Evolutionary conservation across 1,140 invertebrate species (phyloP), one percentile per base, ranked within the genome.

Genomic region (Rhagoletis zephyria): DNA sequence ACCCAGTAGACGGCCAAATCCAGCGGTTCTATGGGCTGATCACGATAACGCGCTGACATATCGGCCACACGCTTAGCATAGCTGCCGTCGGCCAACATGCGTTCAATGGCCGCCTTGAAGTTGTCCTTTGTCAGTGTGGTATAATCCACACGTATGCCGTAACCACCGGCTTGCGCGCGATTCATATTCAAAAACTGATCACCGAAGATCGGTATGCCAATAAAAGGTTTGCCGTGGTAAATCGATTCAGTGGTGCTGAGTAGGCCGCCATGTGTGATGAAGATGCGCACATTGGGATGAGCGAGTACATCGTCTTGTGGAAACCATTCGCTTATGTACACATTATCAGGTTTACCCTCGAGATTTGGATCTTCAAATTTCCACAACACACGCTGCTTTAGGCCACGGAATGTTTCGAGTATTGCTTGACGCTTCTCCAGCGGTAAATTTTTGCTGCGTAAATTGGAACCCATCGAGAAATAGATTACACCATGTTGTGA

Each of bases 231-330:
- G 90, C 95, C 95, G 89, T 95, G 95, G 91, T 95, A 95, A 14
- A 96, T 92, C 4, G 96, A 95, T 93, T 97, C 96, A 88, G 95
- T 95, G 9, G 95, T 94, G 86, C 96, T 96, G 48, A 96, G 93
- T 45, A 95, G 90, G 16, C 96, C 96, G 12, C 95, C 96, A 89
- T 97, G 96, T 0, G 96, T 96, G 56, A 97, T 95, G 88, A 97
- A 96, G 0, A 94, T 93, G 89, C 94, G 94, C 1, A 96, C 93
- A 88, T 96, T 96, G 1, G 94, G 93, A 93, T 96, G 96, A 60
- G 94, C 96, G 88, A 96, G 91, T 88, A 96, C 93, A 89, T 96
- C 96, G 87, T 94, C 95, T 89, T 97, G 96, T 0, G 96, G 96
- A 3, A 96, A 91, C 96, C 96, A 97, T 64, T 94, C 94, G 51